phyloP scores from a whole-genome alignment of 2,888 invertebrate genomes.

The Miltochrista miniata region DNA sequence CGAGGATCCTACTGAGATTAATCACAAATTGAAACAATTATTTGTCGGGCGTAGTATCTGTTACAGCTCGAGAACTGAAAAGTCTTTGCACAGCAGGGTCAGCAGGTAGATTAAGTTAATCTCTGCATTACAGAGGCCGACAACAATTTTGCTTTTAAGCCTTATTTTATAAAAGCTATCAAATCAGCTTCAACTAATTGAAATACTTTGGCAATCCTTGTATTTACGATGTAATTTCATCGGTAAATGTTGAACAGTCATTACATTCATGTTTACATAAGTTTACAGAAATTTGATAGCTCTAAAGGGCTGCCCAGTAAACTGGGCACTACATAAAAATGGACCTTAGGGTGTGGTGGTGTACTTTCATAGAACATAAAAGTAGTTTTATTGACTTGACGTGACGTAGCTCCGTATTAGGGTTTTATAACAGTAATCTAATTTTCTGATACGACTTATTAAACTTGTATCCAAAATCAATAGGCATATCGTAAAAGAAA shows the following conservation, averaged over 20 bases:
- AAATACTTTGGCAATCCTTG: too few species aligned
- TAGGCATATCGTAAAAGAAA: neutral
- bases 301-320: conserved; percentile 73
- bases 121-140: too few species aligned
- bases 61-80: too few species aligned
- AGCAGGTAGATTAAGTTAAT: too few species aligned
- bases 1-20: too few species aligned
- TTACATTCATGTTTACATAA: conserved; percentile 26
- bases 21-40: too few species aligned
- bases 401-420: conserved; percentile 37
- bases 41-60: too few species aligned
- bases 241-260: conserved; percentile 13
- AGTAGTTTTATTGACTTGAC: conserved; percentile 65
- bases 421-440: conserved; percentile 28
- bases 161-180: too few species aligned
- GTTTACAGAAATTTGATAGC: conserved; percentile 78
- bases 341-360: conserved; percentile 60
- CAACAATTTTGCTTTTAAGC: too few species aligned
- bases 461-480: neutral
- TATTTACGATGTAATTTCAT: too few species aligned
- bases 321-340: conserved; percentile 53
- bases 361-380: conserved; percentile 69
- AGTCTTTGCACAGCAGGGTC: too few species aligned
- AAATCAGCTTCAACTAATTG: too few species aligned
- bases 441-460: conserved; percentile 12